Percentiles rank a stretch among this genome's conserved stretches.
These are phyloP conservation scores for Thrips palmi DNA, from an alignment of 1,140 invertebrate species.

Conservation along the genomic window DNA sequence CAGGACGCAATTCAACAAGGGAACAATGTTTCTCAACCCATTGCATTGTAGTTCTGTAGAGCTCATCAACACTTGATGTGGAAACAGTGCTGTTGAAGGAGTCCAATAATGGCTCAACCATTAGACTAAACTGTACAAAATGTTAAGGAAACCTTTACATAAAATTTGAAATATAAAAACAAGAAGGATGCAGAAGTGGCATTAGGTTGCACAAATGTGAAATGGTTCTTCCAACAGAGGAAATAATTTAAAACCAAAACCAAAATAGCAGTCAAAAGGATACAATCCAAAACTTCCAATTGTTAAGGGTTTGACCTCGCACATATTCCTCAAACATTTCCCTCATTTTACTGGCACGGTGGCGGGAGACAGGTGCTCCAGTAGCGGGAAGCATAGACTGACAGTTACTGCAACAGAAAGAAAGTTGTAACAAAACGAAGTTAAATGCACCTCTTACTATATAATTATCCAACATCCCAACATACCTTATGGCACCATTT, in stretches of 20 bases:
- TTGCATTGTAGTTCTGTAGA: slow-evolving; percentile 73
- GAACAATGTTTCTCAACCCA: slow-evolving; percentile 96
- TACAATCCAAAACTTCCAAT: slow-evolving; percentile 99
- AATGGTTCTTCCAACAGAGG: slow-evolving; percentile 1
- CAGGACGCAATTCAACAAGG: slow-evolving; percentile 75
- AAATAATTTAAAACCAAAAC: background rate
- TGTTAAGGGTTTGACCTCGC: slow-evolving; percentile 59
- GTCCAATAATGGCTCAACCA: slow-evolving; percentile 69
- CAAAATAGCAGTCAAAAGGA: slow-evolving; percentile 30
- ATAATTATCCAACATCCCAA: slow-evolving; percentile 1
- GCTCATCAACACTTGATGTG: slow-evolving; percentile 74
- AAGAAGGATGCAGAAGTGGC: slow-evolving; percentile 15
- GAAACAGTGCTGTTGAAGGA: slow-evolving; percentile 84
- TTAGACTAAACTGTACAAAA: slow-evolving; percentile 64
- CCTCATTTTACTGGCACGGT: slow-evolving; percentile 77
- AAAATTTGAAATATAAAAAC: slow-evolving; percentile 11
- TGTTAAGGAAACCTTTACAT: slow-evolving; percentile 22
- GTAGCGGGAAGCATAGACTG: slow-evolving; percentile 89
- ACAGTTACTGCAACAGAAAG: slow-evolving; percentile 50
- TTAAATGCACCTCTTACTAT: background rate
- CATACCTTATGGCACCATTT: slow-evolving; percentile 74
- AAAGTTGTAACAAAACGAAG: background rate
- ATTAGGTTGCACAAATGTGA: slow-evolving; percentile 2
- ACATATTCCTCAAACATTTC: slow-evolving; percentile 93
- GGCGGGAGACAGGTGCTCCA: slow-evolving; percentile 78